Base-by-base conservation (phyloP, 2,797 vertebrate species). In the Gobio occitaniae region DNA sequence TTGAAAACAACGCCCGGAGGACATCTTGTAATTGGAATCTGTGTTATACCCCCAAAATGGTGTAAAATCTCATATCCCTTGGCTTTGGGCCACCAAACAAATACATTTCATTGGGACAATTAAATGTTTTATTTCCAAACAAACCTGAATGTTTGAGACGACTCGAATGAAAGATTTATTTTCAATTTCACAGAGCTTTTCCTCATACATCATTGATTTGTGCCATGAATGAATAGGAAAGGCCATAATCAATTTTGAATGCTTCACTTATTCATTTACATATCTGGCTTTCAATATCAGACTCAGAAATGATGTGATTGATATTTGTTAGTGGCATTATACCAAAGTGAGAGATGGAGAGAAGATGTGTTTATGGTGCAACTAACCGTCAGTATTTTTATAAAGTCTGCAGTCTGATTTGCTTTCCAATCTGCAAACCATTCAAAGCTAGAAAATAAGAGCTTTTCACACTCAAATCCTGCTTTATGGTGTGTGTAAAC, bases 111-210 rank as follows among this genome's bases (percentile, higher is more conserved):
- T 54, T 47, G 25, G 50, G 21, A 50, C 32, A 69, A 71, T 82
- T 82, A 80, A 75, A 70, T 86, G 68, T 59, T 86, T 78, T 63
- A 71, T 86, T 87, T 70, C 50, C 47, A 69, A 83, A 75, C 84
- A 82, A 63, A 54, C 44, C 41, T 78, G 21, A 78, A 56, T 76
- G 59, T 83, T 76, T 78, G 65, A 65, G 61, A 32, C 11, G 75
- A 12, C 41, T 68, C 56, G 25, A 66, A 81, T 84, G 25, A 87
- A 85, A 75, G n/a, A 68, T 78, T 75, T 79, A 74, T 68, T 66
- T 86, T 78, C 50, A 83, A 66, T 87, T 79, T 70, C 71, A 76
- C 70, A 41, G 21, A 69, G 19, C 56, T 44, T 81, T 76, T 81
- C 21, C n/a, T 38, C 56, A 65, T 77, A 16, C 63, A 71, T 81